Evolutionary conservation across 2,113 vertebrate genomes (phyloP), one percentile per base, ranked within the genome.

Genomic region (Daphoenositta chrysoptera): DNA sequence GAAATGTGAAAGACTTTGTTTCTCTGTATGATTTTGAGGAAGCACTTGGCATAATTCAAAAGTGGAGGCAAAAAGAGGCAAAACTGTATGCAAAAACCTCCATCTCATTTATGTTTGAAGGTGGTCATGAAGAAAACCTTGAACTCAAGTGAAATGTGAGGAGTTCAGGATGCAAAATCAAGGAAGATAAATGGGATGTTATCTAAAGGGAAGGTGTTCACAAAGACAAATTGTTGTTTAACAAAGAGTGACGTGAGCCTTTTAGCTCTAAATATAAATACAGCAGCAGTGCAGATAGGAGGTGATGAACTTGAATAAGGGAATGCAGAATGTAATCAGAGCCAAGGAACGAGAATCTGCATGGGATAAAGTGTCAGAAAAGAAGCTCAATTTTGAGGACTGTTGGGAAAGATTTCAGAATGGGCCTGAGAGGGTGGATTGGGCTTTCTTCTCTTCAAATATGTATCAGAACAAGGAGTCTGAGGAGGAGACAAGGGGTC

Each of bases 251-350:
- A 95, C 72, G 65, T 33, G 86, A 95, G 83, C 53, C 20, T 33
- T 33, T 68, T 73, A 63, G 88, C 87, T 90, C 78, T 89, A 97
- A 94, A 96, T 82, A 94, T 39, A 97, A 94, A 91, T 83, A 89
- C 81, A 96, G 85, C 84, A 87, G 80, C 78, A 35, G 19, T 47
- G 68, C 82, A 94, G 86, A 65, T 76, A 73, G 76, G 51, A 11
- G 33, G 48, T 56, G 56, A 83, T 95, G 81, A 50, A 45, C 96
- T 87, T 89, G 90, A 96, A 80, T 89, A 71, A 94, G 73, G 71
- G 72, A 95, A 93, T 73, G 70, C 35, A 70, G 65, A 97, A 91
- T 69, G 63, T 84, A 77, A 82, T 91, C 78, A 76, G 57, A 54
- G 66, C 51, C 66, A 28, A 79, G 65, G 19, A 42, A 81, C 44